Percentiles rank a stretch among this genome's conserved stretches.
Evolutionary conservation across 2,113 vertebrate species (phyloP).

Genomic region (Charadrius vociferus): DNA sequence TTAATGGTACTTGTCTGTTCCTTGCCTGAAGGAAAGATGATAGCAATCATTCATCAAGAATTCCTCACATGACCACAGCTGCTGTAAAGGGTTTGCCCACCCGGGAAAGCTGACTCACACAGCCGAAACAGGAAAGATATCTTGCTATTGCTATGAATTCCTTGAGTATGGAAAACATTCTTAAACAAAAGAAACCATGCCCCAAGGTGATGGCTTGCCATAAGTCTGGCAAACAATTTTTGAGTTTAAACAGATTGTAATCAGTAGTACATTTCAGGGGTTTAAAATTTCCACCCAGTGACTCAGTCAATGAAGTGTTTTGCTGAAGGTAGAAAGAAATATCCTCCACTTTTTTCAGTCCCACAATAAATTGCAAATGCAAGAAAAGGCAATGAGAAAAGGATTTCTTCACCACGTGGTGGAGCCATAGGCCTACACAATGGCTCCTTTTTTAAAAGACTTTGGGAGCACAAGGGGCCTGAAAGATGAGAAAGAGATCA

Average conservation of each 20-base stretch:
- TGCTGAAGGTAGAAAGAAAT: background rate
- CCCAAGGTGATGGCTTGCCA: background rate
- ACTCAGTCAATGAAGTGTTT: background rate
- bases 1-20: background rate
- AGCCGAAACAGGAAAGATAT: background rate
- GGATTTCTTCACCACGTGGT: background rate
- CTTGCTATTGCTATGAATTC: background rate
- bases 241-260: background rate
- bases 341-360: background rate
- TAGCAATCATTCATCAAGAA: background rate
- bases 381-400: background rate
- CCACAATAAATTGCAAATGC: background rate
- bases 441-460: fast-evolving
- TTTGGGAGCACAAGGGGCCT: background rate
- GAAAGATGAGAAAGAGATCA: background rate
- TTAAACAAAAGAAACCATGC: background rate
- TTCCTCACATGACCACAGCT: background rate
- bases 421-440: background rate
- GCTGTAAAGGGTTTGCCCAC: background rate
- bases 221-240: background rate
- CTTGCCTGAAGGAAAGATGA: background rate
- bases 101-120: background rate
- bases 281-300: background rate
- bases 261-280: background rate
- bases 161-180: background rate